Evolutionary conservation across 2,797 vertebrate genomes (phyloP), one percentile per base, ranked within the genome.

Genomic region (Leptoclinus maculatus): DNA sequence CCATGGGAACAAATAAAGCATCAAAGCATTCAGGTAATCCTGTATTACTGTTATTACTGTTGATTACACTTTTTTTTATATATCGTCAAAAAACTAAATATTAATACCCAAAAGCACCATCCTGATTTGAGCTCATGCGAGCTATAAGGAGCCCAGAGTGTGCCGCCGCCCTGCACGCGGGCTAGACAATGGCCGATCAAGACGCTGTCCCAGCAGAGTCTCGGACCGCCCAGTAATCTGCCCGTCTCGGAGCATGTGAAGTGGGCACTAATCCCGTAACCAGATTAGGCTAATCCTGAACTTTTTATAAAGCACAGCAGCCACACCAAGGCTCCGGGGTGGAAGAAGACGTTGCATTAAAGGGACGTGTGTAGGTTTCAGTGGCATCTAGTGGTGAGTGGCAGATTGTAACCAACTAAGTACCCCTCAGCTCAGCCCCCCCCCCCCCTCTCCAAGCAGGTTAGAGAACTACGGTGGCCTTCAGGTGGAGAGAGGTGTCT

Each of bases 221-320:
- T 78, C 76, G 74, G 70, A 7, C 74, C 81, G 65, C 43, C 49
- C 34, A 82, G 83, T 90, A 88, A 92, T 90, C 89, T 90, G 84
- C 71, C 67, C 63, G 76, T 88, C 88, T 85, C 86, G 91, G 82
- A 92, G 84, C 91, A 92, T 87, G 91, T 82, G 80, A 94, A 91
- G 86, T 80, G 69, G 76, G 45, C 56, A 77, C 88, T 94, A 96
- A 96, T 94, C 92, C 88, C 93, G 93, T 95, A 95, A 95, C 87
- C 80, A 94, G 94, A 95, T 95, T 94, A 94, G 82, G 80, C 85
- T 93, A 94, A 95, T 94, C 95, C 92, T 78, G 83, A 86, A 88
- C 94, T 91, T 95, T 95, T 94, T 92, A 93, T 94, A 95, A 92
- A 94, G 80, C 90, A 71, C 80, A 73, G 63, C 68, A 53, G 79